Percentiles rank a stretch among this genome's conserved stretches.
These are phyloP conservation scores for Galeopterus variegatus DNA, from an alignment of 2,113 vertebrate species.

Conservation along the genomic window DNA sequence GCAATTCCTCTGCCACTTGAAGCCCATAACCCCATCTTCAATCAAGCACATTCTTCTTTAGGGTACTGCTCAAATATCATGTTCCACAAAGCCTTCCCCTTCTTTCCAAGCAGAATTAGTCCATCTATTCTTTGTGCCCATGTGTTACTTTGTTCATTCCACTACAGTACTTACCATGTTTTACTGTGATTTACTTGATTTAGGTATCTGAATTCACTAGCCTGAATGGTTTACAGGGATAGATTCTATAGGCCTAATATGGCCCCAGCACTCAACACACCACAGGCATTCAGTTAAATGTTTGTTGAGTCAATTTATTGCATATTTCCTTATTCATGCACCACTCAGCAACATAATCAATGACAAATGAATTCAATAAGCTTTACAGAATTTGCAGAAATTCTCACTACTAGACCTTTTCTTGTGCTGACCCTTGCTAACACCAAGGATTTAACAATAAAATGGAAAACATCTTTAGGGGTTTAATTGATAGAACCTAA, in stretches of 20 bases:
- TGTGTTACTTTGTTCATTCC: background rate
- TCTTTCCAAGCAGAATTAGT: background rate
- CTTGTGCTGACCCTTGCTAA: slow-evolving; percentile 32
- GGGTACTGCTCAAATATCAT: background rate
- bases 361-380: slow-evolving; percentile 5
- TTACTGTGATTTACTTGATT: background rate
- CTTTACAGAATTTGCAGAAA: slow-evolving; percentile 48
- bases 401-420: slow-evolving; percentile 12
- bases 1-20: background rate
- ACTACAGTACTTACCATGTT: background rate
- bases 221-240: background rate
- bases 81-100: background rate
- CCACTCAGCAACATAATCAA: slow-evolving; percentile 38
- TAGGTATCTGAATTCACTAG: background rate
- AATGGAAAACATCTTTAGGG: slow-evolving; percentile 36
- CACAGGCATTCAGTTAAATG: slow-evolving; percentile 27
- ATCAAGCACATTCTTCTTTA: background rate
- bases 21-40: background rate
- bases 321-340: slow-evolving; percentile 64
- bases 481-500: slow-evolving; percentile 14
- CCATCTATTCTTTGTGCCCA: background rate
- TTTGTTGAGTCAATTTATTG: slow-evolving; percentile 71
- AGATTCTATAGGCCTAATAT: background rate
- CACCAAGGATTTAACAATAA: slow-evolving; percentile 50
- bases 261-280: background rate